These are phyloP conservation scores for Oscheius sp. DNA, from an alignment of 2,888 invertebrate species.

Conservation along the genomic window DNA sequence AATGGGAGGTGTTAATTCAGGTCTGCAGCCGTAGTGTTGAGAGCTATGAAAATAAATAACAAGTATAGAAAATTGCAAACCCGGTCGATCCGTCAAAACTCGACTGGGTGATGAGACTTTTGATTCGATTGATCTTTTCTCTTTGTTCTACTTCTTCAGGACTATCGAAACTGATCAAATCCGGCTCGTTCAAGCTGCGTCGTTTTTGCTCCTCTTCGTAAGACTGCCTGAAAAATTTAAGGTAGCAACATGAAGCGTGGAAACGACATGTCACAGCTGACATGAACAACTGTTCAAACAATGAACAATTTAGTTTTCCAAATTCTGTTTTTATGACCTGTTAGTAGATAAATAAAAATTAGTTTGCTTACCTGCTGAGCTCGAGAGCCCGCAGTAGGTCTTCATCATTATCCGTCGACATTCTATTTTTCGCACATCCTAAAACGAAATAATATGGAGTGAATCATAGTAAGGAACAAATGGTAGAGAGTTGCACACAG, in stretches of 20 bases:
- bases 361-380: conserved; percentile 41
- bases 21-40: conserved; percentile 14
- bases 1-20: neutral
- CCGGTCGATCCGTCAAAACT: conserved; percentile 6
- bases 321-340: neutral
- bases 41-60: neutral
- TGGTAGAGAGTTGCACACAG: no score
- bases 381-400: conserved; percentile 50
- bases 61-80: neutral
- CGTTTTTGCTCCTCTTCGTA: conserved; percentile 42
- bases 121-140: conserved; percentile 49
- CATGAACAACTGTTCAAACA: conserved; percentile 26
- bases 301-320: neutral
- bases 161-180: conserved; percentile 45
- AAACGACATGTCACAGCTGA: conserved; percentile 12
- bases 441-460: no score
- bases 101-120: conserved; percentile 43
- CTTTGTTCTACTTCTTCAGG: conserved; percentile 48
- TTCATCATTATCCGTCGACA: conserved; percentile 38
- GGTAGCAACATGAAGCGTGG: neutral
- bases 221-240: conserved; percentile 40
- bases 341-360: neutral
- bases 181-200: conserved; percentile 26
- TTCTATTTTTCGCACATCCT: no score
- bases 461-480: no score